Evolutionary conservation across 2,113 vertebrate genomes (phyloP).

Genomic region (Riparia riparia): DNA sequence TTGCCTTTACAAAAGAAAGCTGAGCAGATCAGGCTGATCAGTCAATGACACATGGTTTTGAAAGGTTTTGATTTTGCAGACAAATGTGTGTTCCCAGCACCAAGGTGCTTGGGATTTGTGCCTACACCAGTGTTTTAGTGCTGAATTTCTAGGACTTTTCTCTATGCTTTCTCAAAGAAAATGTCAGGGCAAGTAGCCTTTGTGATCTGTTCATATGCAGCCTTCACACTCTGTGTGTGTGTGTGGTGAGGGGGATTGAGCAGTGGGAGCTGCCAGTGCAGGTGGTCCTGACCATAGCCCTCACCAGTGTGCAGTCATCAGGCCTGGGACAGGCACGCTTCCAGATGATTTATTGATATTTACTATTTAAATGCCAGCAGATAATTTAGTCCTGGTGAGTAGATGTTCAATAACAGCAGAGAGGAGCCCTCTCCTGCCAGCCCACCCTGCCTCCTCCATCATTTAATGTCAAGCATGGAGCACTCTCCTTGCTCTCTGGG

Average conservation of each 20-base stretch:
- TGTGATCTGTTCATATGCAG: not conserved
- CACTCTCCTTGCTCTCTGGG: not conserved
- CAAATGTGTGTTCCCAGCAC: not conserved
- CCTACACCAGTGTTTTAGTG: not conserved
- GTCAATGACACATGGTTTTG: not conserved
- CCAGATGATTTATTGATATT: constrained; percentile 49
- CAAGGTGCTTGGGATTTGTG: not conserved
- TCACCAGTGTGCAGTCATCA: not conserved
- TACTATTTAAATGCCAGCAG: constrained; percentile 40
- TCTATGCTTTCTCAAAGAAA: not conserved
- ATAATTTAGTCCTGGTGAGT: constrained; percentile 7
- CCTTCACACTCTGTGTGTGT: not conserved
- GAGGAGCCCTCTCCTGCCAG: not conserved
- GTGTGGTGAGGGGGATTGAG: fast-evolving
- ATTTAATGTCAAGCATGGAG: not conserved
- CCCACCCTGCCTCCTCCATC: not conserved
- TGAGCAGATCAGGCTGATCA: not conserved
- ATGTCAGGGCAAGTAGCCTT: not conserved
- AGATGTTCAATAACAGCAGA: not conserved
- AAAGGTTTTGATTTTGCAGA: constrained; percentile 39
- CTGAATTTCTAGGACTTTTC: not conserved
- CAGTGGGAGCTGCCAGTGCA: not conserved
- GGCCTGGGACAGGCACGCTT: not conserved
- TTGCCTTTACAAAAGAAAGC: constrained; percentile 9
- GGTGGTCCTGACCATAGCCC: not conserved